Evolutionary conservation across 2,113 vertebrate species (phyloP).

Genomic region (Dolichotis patagonum): DNA sequence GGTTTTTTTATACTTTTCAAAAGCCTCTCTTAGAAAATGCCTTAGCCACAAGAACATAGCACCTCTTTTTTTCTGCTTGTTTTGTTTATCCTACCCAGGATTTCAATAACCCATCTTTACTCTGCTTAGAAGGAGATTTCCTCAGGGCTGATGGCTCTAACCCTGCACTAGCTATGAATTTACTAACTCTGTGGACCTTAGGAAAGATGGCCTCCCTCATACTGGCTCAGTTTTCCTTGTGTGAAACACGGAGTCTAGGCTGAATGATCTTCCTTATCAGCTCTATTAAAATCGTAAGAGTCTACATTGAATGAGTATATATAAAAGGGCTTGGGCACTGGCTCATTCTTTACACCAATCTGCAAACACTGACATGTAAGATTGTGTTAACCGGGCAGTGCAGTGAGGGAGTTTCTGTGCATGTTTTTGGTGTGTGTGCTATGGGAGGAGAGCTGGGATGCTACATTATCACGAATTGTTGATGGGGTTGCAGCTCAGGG

Average conservation of each 20-base stretch:
- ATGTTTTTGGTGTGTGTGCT: not conserved
- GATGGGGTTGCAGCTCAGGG: not conserved
- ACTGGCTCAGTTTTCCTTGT: not conserved
- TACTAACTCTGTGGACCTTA: not conserved
- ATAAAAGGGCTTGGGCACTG: not conserved
- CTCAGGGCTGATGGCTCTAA: not conserved
- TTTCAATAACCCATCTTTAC: not conserved
- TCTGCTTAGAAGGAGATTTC: not conserved
- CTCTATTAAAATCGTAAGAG: slow-evolving; percentile 18
- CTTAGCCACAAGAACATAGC: not conserved
- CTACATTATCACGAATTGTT: not conserved
- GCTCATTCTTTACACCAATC: slow-evolving; percentile 1
- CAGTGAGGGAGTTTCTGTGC: not conserved
- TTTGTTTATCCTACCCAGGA: not conserved
- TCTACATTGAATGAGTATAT: not conserved
- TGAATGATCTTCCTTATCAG: not conserved
- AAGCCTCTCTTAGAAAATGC: slow-evolving; percentile 17
- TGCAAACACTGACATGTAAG: not conserved
- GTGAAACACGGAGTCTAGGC: not conserved
- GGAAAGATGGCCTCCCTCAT: not conserved
- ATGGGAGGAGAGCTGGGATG: not conserved
- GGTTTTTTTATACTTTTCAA: not conserved
- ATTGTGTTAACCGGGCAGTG: not conserved
- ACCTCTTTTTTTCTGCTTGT: not conserved
- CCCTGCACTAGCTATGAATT: not conserved